Conservation (phyloP, 1,140 invertebrate species). For the Ceratina australensis region DNA sequence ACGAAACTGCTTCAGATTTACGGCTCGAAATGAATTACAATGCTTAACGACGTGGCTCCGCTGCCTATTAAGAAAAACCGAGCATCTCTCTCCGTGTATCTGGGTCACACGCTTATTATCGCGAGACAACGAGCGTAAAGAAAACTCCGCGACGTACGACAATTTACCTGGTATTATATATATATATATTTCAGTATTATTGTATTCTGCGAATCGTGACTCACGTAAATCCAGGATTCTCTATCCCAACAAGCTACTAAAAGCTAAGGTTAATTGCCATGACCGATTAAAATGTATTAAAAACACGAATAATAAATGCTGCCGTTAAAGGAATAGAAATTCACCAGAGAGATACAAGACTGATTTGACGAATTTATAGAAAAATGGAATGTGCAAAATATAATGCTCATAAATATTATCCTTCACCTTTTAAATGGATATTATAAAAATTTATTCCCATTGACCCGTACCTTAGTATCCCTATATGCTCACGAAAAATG, state of each 20-base stretch:
- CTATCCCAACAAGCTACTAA: neutral
- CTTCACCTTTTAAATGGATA: too few relatives aligned
- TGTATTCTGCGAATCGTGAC: neutral
- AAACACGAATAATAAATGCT: too few relatives aligned
- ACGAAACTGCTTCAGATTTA: slow-evolving; percentile 19
- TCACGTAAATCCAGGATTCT: neutral
- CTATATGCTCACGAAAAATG: too few relatives aligned
- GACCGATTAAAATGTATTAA: neutral
- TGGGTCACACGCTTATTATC: slow-evolving; percentile 29
- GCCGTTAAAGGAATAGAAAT: too few relatives aligned
- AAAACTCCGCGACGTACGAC: neutral
- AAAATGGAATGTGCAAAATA: too few relatives aligned
- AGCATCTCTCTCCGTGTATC: neutral
- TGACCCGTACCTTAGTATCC: too few relatives aligned
- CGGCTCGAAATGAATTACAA: slow-evolving; percentile 32
- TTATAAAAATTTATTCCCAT: too few relatives aligned
- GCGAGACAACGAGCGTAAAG: slow-evolving; percentile 9
- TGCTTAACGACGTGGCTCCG: slow-evolving; percentile 23
- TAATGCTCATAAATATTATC: too few relatives aligned
- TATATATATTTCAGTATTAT: neutral
- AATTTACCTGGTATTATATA: slow-evolving; percentile 1
- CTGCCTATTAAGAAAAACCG: slow-evolving; percentile 23
- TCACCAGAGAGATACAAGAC: too few relatives aligned
- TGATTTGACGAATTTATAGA: too few relatives aligned
- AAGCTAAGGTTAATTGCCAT: neutral